These are phyloP conservation scores for Tadarida brasiliensis DNA, from an alignment of 2,797 vertebrate genomes.

Conservation along the genomic window DNA sequence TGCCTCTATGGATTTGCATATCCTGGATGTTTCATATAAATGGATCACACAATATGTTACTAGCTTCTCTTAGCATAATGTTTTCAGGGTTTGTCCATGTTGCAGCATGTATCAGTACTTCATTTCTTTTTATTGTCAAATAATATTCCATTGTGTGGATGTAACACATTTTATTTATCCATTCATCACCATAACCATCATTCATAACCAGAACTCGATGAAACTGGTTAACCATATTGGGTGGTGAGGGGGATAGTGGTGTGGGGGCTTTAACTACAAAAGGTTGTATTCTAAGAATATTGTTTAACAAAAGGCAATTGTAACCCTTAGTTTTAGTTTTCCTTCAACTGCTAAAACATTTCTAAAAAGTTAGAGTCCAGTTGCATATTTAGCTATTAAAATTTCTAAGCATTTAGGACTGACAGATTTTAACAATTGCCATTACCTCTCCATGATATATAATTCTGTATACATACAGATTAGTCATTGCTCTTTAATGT, in stretches of 20 bases:
- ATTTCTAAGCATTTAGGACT: slow-evolving; percentile 54
- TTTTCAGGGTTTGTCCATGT: slow-evolving; percentile 10
- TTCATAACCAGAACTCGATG: background rate
- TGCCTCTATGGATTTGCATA: slow-evolving; percentile 37
- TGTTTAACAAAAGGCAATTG: slow-evolving; percentile 27
- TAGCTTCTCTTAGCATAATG: slow-evolving; percentile 25
- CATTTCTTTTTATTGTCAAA: slow-evolving; percentile 52
- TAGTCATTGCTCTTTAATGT: background rate
- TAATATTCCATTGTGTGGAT: slow-evolving; percentile 30
- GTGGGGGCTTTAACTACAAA: background rate
- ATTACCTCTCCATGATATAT: slow-evolving; percentile 54
- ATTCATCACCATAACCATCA: background rate
- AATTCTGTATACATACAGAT: slow-evolving; percentile 52
- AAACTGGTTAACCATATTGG: slow-evolving; percentile 15
- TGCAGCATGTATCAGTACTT: background rate
- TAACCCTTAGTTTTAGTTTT: slow-evolving; percentile 61
- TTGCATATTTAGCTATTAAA: slow-evolving; percentile 26
- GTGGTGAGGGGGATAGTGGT: slow-evolving; percentile 8
- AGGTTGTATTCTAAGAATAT: slow-evolving; percentile 62
- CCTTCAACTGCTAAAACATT: slow-evolving; percentile 54
- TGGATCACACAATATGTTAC: slow-evolving; percentile 8
- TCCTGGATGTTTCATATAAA: slow-evolving; percentile 22
- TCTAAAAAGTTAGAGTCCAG: slow-evolving; percentile 43
- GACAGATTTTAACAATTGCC: slow-evolving; percentile 64
- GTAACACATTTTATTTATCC: slow-evolving; percentile 30